Percentiles rank a stretch among this genome's conserved stretches.
phyloP scores from a whole-genome alignment of 2,888 invertebrate species.

The Phengaris arion region DNA sequence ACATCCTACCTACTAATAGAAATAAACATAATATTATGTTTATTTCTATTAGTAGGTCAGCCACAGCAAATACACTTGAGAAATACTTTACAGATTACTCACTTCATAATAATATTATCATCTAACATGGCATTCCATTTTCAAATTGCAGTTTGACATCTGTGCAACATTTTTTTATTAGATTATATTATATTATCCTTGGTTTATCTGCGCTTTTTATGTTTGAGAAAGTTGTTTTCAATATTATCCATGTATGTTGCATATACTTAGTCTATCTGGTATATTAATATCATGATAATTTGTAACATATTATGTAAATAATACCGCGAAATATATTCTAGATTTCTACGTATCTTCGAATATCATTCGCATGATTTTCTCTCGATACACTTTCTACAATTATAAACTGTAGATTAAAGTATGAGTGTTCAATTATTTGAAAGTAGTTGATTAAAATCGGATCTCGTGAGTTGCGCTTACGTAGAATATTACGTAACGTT shows the following conservation, averaged over 20 bases:
- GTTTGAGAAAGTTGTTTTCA: not conserved
- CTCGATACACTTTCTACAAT: slow-evolving; percentile 15
- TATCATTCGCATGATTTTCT: slow-evolving; percentile 18
- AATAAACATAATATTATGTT: not conserved
- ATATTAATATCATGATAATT: slow-evolving; percentile 10
- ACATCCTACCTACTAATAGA: too few relatives aligned
- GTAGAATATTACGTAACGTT: not conserved
- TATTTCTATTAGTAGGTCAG: slow-evolving; percentile 25
- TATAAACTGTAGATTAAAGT: slow-evolving; percentile 22
- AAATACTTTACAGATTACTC: slow-evolving; percentile 9
- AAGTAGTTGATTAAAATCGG: slow-evolving; percentile 19
- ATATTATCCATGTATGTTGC: not conserved
- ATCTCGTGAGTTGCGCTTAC: slow-evolving; percentile 12
- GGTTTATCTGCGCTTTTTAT: not conserved
- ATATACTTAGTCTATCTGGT: not conserved
- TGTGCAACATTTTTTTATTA: slow-evolving; percentile 4
- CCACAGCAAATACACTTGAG: not conserved
- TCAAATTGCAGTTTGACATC: slow-evolving; percentile 11
- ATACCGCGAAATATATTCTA: slow-evolving; percentile 3
- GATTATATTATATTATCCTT: not conserved
- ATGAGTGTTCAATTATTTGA: slow-evolving; percentile 21
- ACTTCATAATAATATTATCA: not conserved
- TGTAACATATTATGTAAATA: slow-evolving; percentile 7
- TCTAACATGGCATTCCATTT: not conserved
- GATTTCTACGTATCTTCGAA: slow-evolving; percentile 20